Evolutionary conservation across 2,888 invertebrate species (phyloP).

Genomic region (Andrena dorsata): DNA sequence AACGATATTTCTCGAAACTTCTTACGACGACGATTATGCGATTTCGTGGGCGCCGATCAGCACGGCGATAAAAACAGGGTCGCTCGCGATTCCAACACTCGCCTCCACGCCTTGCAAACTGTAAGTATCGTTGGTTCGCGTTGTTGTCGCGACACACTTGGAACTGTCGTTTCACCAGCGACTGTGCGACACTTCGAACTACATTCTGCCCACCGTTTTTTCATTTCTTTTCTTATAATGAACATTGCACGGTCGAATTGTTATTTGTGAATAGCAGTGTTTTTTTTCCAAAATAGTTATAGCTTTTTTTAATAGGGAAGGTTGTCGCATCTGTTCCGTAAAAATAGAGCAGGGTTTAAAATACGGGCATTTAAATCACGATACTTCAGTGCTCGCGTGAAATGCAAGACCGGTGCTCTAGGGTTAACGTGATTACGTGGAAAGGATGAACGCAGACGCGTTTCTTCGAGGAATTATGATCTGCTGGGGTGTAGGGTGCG

Average conservation of each 20-base stretch:
- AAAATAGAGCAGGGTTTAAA: not conserved
- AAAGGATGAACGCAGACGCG: constrained; percentile 8
- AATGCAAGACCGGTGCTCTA: not conserved
- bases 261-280: no score
- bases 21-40: constrained; percentile 31
- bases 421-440: constrained; percentile 30
- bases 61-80: constrained; percentile 57
- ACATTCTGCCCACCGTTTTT: no score
- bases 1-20: constrained; percentile 15
- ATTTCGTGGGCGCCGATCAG: constrained; percentile 54
- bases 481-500: no score
- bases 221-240: no score
- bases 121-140: constrained; percentile 25
- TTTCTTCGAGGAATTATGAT: constrained; percentile 33
- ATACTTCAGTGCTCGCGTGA: not conserved
- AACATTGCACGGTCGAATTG: no score
- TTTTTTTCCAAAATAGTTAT: no score
- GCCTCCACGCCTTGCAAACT: constrained; percentile 51
- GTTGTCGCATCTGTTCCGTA: not conserved
- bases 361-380: not conserved
- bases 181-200: not conserved
- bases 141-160: constrained; percentile 5
- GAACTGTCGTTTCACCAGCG: not conserved
- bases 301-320: not conserved
- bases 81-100: constrained; percentile 55